These are phyloP conservation scores for Thoracochromis brauschi DNA, from an alignment of 2,113 vertebrate species.

Conservation along the genomic window DNA sequence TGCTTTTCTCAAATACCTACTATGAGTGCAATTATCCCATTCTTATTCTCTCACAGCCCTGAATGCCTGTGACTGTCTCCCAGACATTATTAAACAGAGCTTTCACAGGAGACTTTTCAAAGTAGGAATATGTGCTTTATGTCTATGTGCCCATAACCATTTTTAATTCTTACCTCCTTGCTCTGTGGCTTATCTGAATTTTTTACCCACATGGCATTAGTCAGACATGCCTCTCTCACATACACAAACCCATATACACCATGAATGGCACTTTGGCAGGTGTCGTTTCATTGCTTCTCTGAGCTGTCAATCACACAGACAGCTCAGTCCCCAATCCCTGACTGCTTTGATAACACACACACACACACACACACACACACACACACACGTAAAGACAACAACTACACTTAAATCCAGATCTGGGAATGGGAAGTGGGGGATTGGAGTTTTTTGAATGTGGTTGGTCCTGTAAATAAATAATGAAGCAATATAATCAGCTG, in stretches of 20 bases:
- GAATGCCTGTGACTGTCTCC: neutral
- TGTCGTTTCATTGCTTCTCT: constrained; percentile 48
- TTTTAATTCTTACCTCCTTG: constrained; percentile 11
- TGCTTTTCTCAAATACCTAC: constrained; percentile 17
- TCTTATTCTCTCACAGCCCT: neutral
- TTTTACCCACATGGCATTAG: constrained; percentile 1
- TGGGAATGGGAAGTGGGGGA: neutral
- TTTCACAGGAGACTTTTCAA: constrained; percentile 26
- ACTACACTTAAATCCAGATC: neutral
- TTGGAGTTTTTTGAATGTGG: neutral
- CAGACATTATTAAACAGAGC: constrained; percentile 39
- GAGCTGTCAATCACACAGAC: constrained; percentile 60
- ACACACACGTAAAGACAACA: neutral
- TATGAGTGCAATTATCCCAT: constrained; percentile 31
- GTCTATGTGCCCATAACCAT: neutral
- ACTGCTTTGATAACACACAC: neutral
- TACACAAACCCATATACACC: neutral
- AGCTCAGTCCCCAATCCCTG: constrained; percentile 37
- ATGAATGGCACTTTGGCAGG: constrained; percentile 50
- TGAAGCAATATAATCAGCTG: neutral
- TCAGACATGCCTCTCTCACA: constrained; percentile 1
- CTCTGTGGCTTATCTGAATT: constrained; percentile 24
- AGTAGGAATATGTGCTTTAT: neutral
- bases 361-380: neutral
- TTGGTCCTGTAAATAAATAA: neutral